Evolutionary conservation across 2,797 vertebrate genomes (phyloP), one percentile per base, ranked within the genome.

Genomic region (Danio tinwini): DNA sequence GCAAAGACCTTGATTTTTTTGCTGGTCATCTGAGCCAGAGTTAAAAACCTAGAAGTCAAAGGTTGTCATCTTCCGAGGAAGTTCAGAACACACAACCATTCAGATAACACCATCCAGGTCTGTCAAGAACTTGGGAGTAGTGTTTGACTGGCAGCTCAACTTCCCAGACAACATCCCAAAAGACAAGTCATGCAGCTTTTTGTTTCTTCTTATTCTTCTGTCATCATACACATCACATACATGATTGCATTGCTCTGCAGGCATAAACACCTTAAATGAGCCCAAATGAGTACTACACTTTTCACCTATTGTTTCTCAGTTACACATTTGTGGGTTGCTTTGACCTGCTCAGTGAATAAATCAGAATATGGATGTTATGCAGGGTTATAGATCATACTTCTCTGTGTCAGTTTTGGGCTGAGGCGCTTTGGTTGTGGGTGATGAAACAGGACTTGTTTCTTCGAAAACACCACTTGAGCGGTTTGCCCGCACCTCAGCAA

Each of bases 401-500:
- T 92, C 85, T 1, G 85, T 10, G 45, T 81, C 84, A 5, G 86
- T 1, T n/a, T 59, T 88, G 58, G n/a, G 17, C 17, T 75, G 82
- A 2, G 83, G 17, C 39, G 82, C 5, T 62, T 45, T 59, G 13
- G 61, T 50, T 5, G 52, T 73, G 0, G 92, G 87, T 1, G 90
- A 89, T 0, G 89, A 55, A 55, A 82, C 87, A 5, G 89, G 85
- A 64, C 85, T 6, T 80, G 89, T 75, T 3, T 92, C 89, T 78
- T 7, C 5, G 0, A 78, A 53, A 16, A 70, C 84, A 70, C 83
- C 89, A 10, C 89, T 92, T 16, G 85, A 0, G 37, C 90, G 91
- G 2, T 82, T 8, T 8, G 88, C 90, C 76, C 89, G 89, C 1
- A 93, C 89, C 79, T 94, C 93, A 39, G 92, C 90, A 13, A 94